Percentiles rank a stretch among this genome's conserved stretches.
phyloP scores from a whole-genome alignment of 2,797 vertebrate genomes.

The Myotis myotis region DNA sequence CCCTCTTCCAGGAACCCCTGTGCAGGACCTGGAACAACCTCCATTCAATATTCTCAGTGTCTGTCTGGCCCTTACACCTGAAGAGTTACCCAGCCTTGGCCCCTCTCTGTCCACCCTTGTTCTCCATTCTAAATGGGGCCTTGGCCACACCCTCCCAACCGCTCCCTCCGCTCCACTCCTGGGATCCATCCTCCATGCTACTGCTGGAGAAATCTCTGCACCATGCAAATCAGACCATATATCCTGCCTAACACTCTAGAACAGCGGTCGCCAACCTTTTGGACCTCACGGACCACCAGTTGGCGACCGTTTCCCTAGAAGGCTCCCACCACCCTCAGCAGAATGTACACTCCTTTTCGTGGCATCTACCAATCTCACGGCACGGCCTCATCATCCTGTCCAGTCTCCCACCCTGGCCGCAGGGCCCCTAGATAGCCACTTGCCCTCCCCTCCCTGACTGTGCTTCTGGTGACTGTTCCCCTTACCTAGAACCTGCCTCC shows the following conservation, averaged over 20 bases:
- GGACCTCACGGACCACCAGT: no score
- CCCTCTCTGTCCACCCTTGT: no score
- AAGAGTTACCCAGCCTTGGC: background rate
- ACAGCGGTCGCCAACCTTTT: no score
- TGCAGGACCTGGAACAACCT: background rate
- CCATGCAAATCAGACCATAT: background rate
- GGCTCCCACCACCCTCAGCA: background rate
- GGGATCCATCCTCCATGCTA: background rate
- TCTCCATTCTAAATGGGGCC: background rate
- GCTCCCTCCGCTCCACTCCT: background rate
- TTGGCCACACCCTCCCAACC: background rate
- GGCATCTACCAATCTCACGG: no score
- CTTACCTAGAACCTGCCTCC: background rate
- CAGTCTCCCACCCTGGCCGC: background rate
- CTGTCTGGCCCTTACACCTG: background rate
- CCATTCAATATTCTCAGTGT: background rate
- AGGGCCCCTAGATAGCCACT: background rate
- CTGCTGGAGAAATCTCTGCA: background rate
- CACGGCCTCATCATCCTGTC: background rate
- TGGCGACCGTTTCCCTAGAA: background rate
- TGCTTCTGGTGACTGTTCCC: no score
- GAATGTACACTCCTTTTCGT: background rate
- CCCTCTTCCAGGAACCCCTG: background rate
- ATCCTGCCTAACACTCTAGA: background rate
- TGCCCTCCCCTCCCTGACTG: background rate